phyloP scores from a whole-genome alignment of 2,797 vertebrate species.

The Clarias laeviceps region DNA sequence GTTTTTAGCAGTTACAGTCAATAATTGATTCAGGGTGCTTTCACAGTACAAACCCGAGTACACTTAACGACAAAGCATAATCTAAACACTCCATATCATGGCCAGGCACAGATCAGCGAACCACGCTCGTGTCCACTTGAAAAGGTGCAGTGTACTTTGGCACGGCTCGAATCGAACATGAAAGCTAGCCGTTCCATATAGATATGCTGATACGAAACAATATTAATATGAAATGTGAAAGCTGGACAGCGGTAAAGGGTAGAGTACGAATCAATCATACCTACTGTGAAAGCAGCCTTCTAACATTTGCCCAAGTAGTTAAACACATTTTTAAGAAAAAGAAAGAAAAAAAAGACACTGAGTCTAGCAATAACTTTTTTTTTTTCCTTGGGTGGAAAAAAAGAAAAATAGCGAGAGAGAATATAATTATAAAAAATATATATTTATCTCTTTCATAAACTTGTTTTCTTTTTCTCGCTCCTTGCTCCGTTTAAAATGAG shows the following conservation, averaged over 20 bases:
- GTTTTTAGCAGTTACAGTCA: background rate
- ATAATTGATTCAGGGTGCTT: background rate
- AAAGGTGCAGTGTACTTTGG: no score
- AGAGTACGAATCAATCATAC: no score
- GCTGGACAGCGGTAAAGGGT: no score
- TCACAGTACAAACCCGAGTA: background rate
- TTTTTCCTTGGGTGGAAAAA: background rate
- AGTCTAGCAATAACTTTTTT: background rate
- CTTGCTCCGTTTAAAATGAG: background rate
- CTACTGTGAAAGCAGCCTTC: no score
- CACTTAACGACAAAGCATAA: no score
- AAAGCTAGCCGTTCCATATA: no score
- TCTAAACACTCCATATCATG: no score
- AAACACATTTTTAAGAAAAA: background rate
- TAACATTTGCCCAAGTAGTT: background rate
- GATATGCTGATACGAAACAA: no score
- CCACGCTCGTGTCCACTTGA: no score
- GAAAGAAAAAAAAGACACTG: background rate
- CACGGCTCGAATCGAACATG: no score
- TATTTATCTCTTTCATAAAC: conserved; percentile 17
- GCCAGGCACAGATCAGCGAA: no score
- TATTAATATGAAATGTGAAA: no score
- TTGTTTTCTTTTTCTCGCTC: background rate
- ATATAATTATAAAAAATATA: background rate
- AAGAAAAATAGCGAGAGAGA: background rate